Conservation (phyloP, 2,113 vertebrate genomes). For the Physeter macrocephalus region DNA sequence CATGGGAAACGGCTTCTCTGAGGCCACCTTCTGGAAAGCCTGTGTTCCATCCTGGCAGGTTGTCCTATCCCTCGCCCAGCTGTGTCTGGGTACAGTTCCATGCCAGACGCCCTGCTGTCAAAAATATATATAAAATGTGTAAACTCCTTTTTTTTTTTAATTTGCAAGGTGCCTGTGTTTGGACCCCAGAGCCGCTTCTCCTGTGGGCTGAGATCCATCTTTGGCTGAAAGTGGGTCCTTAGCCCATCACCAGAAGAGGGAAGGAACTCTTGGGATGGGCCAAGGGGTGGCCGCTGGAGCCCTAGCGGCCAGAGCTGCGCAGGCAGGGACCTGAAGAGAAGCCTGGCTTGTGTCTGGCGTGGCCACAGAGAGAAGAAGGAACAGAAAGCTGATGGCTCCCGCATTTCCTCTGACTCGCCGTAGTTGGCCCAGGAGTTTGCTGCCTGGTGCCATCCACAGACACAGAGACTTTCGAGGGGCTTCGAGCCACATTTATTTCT, state of each 20-base stretch:
- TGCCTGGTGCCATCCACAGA: accelerated
- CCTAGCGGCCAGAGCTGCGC: accelerated
- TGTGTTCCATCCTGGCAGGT: not conserved
- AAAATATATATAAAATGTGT: accelerated
- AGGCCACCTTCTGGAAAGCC: not conserved
- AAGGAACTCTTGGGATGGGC: not conserved
- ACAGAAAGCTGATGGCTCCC: accelerated
- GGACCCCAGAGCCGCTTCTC: not conserved
- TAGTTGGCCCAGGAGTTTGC: not conserved
- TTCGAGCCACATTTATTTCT: not conserved
- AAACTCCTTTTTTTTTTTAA: not conserved
- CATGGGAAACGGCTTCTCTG: not conserved
- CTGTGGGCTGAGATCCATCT: not conserved
- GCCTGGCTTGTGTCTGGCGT: not conserved
- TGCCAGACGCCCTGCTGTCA: not conserved
- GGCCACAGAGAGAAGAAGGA: not conserved
- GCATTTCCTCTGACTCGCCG: accelerated
- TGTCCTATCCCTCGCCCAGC: not conserved
- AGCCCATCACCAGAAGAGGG: not conserved
- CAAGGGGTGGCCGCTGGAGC: accelerated
- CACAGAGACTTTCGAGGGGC: not conserved
- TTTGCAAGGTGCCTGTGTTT: not conserved
- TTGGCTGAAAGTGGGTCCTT: not conserved
- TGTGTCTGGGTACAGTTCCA: accelerated
- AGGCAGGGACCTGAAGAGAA: not conserved